phyloP scores from a whole-genome alignment of 2,797 vertebrate genomes.

The Vipera latastei region DNA sequence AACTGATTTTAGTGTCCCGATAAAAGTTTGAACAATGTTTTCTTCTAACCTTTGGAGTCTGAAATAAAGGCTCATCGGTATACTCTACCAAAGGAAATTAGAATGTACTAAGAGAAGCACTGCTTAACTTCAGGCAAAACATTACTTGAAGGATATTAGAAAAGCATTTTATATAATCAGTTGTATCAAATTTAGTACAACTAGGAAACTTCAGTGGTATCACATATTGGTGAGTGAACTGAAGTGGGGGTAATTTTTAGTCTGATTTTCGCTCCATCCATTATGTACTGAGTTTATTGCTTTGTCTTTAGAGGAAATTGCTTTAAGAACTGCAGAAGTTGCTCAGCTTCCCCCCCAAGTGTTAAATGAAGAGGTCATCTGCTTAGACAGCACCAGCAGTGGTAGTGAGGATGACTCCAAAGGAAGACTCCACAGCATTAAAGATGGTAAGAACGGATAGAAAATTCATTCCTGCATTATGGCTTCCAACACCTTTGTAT shows the following conservation, averaged over 20 bases:
- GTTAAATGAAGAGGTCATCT: slow-evolving; percentile 90
- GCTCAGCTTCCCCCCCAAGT: slow-evolving; percentile 81
- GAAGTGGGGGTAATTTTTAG: neutral
- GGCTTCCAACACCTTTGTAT: slow-evolving; percentile 21
- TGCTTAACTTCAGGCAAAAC: neutral
- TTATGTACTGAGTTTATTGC: slow-evolving; percentile 29
- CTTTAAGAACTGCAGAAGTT: slow-evolving; percentile 82
- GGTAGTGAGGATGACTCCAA: slow-evolving; percentile 85
- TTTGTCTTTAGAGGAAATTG: slow-evolving; percentile 75
- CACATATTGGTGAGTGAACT: too few relatives aligned
- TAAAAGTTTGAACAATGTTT: neutral
- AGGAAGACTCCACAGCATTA: slow-evolving; percentile 61
- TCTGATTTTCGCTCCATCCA: slow-evolving; percentile 28
- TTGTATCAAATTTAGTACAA: neutral
- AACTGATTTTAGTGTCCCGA: neutral
- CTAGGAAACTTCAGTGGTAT: neutral
- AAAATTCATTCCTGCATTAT: neutral
- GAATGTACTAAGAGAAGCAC: neutral
- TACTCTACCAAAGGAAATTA: neutral
- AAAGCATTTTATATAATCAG: neutral
- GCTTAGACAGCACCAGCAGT: slow-evolving; percentile 87
- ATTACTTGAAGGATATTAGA: neutral
- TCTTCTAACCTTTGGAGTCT: neutral
- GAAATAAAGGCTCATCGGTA: neutral
- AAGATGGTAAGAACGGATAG: slow-evolving; percentile 72